Evolutionary conservation across 2,888 invertebrate genomes (phyloP), one percentile per base, ranked within the genome.

Genomic region (Erebia aethiops): DNA sequence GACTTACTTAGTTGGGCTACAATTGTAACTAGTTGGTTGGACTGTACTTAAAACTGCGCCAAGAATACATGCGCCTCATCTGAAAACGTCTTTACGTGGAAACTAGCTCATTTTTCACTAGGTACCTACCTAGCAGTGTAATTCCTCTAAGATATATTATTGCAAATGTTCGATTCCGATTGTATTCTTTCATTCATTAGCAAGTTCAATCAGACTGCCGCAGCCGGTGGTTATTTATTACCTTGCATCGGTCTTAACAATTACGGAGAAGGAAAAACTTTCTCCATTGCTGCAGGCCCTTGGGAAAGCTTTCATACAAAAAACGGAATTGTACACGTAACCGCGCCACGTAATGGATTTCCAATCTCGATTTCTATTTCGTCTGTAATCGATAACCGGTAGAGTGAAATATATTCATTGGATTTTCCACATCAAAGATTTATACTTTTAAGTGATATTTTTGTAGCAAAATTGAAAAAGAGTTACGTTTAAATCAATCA

Each of bases 121-220:
- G 74, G 72, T 56, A 54, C 11, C 14, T 56, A 54, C 11, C 14
- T 60, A 71, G 35, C 43, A 52, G 35, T 56, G 43, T n/a, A n/a
- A n/a, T 52, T 43, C 71, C 76, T 80, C 77, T 80, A 81, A 80
- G 80, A 82, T 80, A n/a, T n/a, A n/a, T n/a, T n/a, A 79, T 80
- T 77, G 76, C 81, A 80, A 79, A 83, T 80, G 83, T 84, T 86
- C 89, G 89, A 91, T 91, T 88, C 83, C 85, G 86, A 90, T 90
- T 88, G 89, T 91, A 91, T 90, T 91, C 87, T 90, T 88, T 88
- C 91, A 87, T 91, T 92, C 91, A 93, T 93, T 93, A 93, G 89
- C 91, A 90, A 92, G 92, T 92, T 93, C 93, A 92, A 93, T 92
- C 92, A 92, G 90, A 85, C 86, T 86, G 85, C 85, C 84, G 82